Evolutionary conservation across 2,797 vertebrate species (phyloP), one percentile per base, ranked within the genome.

Genomic region (Limnodromus scolopaceus): DNA sequence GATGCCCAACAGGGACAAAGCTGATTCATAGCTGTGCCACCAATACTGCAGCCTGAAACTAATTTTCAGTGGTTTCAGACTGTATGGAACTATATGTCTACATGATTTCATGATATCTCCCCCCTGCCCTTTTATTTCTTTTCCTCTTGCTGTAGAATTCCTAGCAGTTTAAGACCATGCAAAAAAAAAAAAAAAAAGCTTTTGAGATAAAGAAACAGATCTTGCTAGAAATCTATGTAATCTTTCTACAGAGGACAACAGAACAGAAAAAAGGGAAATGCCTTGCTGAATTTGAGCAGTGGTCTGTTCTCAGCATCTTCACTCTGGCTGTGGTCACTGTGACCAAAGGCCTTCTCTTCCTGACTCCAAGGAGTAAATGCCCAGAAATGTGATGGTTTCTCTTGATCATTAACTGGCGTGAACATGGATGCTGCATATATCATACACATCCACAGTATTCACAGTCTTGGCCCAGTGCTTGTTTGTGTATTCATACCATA

Each of bases 341-440:
- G 18, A 15, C 36, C 36, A 60, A 79, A 63, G 45, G 20, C 45
- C 16, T n/a, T 20, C 25, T 38, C 36, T 64, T 46, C 54, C 36
- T 11, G 54, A 13, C 36, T 13, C 13, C 38, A 48, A 15, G 34
- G 36, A 43, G 8, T 7, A 45, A 68, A 22, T 14, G 11, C n/a
- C 27, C 36, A 65, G 30, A 34, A 81, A 38, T 0, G 3, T 0
- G 0, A 24, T 16, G 11, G 24, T 22, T 63, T 49, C 8, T 27
- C 19, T 48, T n/a, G 8, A 12, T 34, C 54, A 14, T 41, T 46
- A 58, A 15, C 16, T 7, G 57, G 54, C 38, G n/a, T 41, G 61
- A 38, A 23, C 6, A 9, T 5, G 8, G 57, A 8, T 57, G 28
- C 38, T 65, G 30, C 18, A 22, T 10, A 1, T 11, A 2, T 11